phyloP scores from a whole-genome alignment of 2,888 invertebrate genomes.

The Polydrusus pterygomalis region DNA sequence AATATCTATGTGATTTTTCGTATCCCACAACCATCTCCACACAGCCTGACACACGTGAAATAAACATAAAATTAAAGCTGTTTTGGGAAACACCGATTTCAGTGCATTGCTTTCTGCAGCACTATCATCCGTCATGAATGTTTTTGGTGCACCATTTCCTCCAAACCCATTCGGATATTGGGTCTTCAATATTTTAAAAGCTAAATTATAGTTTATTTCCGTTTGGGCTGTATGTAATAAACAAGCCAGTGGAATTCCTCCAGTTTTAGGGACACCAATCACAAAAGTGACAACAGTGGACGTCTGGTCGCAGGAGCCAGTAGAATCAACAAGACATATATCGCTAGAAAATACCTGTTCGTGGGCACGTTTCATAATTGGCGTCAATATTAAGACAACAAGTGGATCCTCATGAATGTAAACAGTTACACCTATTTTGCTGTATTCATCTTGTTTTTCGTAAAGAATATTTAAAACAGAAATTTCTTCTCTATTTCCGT shows the following conservation, averaged over 20 bases:
- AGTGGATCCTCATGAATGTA: too few relatives aligned
- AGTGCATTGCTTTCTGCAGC: constrained; percentile 30
- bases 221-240: constrained; percentile 46
- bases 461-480: too few relatives aligned
- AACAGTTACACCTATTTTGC: too few relatives aligned
- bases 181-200: constrained; percentile 32
- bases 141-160: constrained; percentile 3
- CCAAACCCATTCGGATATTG: constrained; percentile 34
- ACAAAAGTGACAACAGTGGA: constrained; percentile 33
- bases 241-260: constrained; percentile 46
- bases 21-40: constrained; percentile 34
- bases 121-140: constrained; percentile 30
- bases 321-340: constrained; percentile 50
- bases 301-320: constrained; percentile 48
- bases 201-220: constrained; percentile 34
- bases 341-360: constrained; percentile 31
- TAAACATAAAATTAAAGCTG: constrained; percentile 26
- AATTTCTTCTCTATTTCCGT: too few relatives aligned
- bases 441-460: too few relatives aligned
- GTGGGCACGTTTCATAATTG: constrained; percentile 35
- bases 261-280: constrained; percentile 36
- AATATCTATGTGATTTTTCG: constrained; percentile 5
- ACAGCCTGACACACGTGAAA: constrained; percentile 32
- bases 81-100: constrained; percentile 34
- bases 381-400: constrained; percentile 17